Conservation (phyloP, 2,113 vertebrate genomes). For the Cinclus cinclus region DNA sequence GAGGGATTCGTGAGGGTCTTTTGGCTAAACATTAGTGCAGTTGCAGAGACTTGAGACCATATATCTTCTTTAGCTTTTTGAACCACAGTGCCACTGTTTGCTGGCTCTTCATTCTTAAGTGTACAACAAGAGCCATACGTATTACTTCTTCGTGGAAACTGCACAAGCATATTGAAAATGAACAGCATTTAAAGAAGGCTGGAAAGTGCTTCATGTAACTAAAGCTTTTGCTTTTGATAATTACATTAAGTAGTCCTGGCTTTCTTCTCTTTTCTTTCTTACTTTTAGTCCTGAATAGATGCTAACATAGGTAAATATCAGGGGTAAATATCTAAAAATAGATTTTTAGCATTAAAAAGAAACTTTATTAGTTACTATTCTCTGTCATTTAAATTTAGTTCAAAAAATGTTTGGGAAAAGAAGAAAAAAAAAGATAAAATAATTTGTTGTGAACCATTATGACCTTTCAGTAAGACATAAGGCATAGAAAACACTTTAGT, state of each 20-base stretch:
- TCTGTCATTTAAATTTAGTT: not conserved
- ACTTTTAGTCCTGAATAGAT: not conserved
- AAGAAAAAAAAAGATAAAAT: not conserved
- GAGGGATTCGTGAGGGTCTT: not conserved
- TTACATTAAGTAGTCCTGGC: not conserved
- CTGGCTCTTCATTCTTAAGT: not conserved
- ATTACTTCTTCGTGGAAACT: not conserved
- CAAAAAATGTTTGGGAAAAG: not conserved
- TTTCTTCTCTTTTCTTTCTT: not conserved
- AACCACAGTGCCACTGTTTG: not conserved
- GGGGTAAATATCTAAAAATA: not conserved
- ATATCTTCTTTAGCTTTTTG: not conserved
- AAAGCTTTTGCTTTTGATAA: not conserved
- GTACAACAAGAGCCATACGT: not conserved
- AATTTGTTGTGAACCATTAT: not conserved
- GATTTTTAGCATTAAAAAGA: not conserved
- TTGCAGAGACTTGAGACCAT: not conserved
- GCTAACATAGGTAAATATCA: not conserved
- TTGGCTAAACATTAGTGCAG: not conserved
- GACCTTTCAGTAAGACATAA: not conserved
- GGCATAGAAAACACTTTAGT: not conserved
- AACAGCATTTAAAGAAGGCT: not conserved
- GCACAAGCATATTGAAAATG: not conserved
- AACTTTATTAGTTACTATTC: not conserved
- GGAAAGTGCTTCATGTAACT: not conserved